Evolutionary conservation across 1,140 invertebrate genomes (phyloP), one percentile per base, ranked within the genome.

Genomic region (Condylostylus longicornis): DNA sequence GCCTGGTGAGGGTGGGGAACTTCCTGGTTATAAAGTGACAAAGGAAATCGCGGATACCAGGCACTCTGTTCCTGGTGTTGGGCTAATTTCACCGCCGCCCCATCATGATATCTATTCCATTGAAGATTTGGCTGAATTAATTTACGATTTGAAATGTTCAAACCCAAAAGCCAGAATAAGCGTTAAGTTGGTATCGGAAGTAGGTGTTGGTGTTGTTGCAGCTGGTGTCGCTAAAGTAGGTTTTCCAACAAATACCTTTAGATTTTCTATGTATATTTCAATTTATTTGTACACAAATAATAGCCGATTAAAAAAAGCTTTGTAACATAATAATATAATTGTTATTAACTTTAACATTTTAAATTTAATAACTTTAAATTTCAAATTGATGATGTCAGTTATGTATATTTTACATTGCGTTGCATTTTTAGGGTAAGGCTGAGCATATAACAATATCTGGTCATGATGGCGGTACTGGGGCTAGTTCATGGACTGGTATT

Each of bases 81-180:
- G 95, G 34, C 65, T 98, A 1, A 98, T 98, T 54, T 97, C 91
- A 1, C 95, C 95, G 21, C 94, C 95, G 5, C 95, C 95, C 5
- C 95, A 98, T 69, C 95, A 98, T 62, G 94, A 98, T 58, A 98
- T 98, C 61, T 99, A 99, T 65, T 96, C 90, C 22, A 98, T 99
- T 53, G 95, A 99, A 66, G 95, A 99, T 70, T 68, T 99, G 46
- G 89, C 94, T 2, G 89, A 98, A 68, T 69, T 99, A 23, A 98
- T 99, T 54, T 98, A 97, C 54, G 95, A 99, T 65, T 68, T 99
- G 30, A 98, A 98, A 63, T 91, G 87, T 58, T 85, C 93, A 29
- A 99, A 98, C 70, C 95, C 95, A 0, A 69, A 71, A 37, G 94
- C 94, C 2, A 68, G 93, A 33, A 93, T 99, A 42, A 95, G 90